These are phyloP conservation scores for Trichosurus vulpecula DNA, from an alignment of 2,797 vertebrate species.

Conservation along the genomic window DNA sequence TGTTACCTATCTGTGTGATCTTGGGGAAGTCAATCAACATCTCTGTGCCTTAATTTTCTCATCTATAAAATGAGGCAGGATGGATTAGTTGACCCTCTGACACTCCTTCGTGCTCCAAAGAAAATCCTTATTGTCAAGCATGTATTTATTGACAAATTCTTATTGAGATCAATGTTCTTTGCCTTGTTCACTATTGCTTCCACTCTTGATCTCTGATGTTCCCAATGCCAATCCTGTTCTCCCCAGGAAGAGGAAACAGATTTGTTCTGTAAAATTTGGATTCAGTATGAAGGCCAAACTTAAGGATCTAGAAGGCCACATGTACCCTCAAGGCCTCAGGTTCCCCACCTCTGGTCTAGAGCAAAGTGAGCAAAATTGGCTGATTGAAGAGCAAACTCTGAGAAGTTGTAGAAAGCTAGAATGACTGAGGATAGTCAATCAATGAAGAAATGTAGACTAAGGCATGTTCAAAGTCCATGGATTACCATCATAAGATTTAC, in stretches of 20 bases:
- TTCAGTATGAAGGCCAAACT: too few relatives aligned
- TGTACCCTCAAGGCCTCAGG: too few relatives aligned
- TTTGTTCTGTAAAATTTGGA: too few relatives aligned
- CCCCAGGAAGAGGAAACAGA: not conserved
- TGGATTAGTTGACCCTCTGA: not conserved
- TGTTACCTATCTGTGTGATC: not conserved
- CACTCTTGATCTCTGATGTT: not conserved
- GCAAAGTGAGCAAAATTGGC: not conserved
- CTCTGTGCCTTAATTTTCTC: not conserved
- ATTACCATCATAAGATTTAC: not conserved
- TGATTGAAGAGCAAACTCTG: not conserved
- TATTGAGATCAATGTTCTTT: not conserved
- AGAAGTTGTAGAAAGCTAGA: not conserved
- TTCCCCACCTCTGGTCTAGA: not conserved
- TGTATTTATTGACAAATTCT: not conserved
- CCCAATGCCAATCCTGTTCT: not conserved
- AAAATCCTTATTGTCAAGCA: not conserved
- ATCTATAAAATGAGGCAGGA: not conserved
- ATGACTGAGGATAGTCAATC: not conserved
- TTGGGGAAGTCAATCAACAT: not conserved
- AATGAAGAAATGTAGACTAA: not conserved
- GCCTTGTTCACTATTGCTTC: not conserved
- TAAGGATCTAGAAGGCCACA: too few relatives aligned
- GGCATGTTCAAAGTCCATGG: not conserved
- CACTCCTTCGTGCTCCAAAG: not conserved